Evolutionary conservation across 2,888 invertebrate genomes (phyloP).

Genomic region (Digitonthophagus gazella): DNA sequence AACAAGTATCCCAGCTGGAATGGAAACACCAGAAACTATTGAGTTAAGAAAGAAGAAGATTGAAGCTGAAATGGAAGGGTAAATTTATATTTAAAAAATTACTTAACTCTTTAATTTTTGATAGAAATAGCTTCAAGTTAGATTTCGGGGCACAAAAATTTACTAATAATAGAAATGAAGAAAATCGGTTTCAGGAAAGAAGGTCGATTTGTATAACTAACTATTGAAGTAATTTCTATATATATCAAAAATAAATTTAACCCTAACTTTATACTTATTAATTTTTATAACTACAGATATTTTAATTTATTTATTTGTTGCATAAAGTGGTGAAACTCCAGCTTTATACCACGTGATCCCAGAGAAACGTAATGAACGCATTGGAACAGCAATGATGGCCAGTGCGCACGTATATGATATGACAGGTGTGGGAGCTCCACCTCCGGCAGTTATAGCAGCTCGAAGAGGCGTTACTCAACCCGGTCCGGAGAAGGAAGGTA

Average conservation of each 20-base stretch:
- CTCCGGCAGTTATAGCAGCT: constrained; percentile 54
- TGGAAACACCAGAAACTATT: constrained; percentile 98
- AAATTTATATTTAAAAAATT: constrained; percentile 28
- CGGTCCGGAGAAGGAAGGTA: constrained; percentile 59
- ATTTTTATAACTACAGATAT: background rate
- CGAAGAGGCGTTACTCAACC: constrained; percentile 36
- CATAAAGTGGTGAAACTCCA: constrained; percentile 89
- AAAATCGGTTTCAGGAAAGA: too few relatives aligned
- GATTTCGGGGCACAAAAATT: background rate
- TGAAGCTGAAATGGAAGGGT: constrained; percentile 95
- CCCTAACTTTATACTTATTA: background rate
- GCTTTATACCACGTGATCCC: constrained; percentile 93
- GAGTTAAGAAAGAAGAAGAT: constrained; percentile 96
- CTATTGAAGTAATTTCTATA: too few relatives aligned
- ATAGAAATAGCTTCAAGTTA: background rate
- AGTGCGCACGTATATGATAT: constrained; percentile 98
- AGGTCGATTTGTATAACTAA: too few relatives aligned
- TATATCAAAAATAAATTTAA: background rate
- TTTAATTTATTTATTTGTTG: constrained; percentile 29
- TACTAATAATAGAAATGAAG: too few relatives aligned
- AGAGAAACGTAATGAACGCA: constrained; percentile 87
- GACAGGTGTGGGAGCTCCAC: constrained; percentile 62
- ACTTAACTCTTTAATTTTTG: background rate
- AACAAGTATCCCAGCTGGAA: constrained; percentile 85
- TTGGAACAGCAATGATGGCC: constrained; percentile 94